A percentile compares a stretch with the other conserved stretches of the same genome.
Conservation (phyloP, 2,113 vertebrate species). For the Pterophyllum scalare region DNA sequence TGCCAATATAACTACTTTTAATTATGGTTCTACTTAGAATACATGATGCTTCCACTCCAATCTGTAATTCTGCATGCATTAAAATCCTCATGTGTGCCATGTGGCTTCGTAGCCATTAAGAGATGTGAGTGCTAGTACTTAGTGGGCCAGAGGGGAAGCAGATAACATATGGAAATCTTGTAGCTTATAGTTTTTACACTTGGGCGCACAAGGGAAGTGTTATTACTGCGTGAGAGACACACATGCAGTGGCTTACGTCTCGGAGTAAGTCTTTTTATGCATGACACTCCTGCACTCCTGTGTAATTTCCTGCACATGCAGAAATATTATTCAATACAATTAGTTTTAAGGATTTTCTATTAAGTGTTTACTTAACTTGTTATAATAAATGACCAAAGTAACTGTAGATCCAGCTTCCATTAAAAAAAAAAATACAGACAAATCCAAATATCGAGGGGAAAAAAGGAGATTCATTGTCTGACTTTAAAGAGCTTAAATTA, state of each 20-base stretch:
- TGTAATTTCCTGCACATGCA: not conserved
- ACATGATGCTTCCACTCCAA: too few species aligned
- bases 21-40: too few species aligned
- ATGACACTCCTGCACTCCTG: not conserved
- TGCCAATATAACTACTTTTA: too few species aligned
- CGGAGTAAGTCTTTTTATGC: not conserved
- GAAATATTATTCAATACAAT: not conserved
- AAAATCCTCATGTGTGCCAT: not conserved
- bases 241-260: not conserved
- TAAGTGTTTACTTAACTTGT: not conserved
- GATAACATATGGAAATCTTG: not conserved
- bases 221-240: not conserved
- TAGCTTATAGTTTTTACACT: not conserved
- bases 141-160: not conserved
- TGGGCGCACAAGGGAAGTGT: not conserved
- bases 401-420: conserved; percentile 2
- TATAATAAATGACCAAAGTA: conserved; percentile 26
- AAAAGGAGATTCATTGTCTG: conserved; percentile 4
- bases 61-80: too few species aligned
- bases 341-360: not conserved
- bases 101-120: not conserved
- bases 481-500: conserved; percentile 27
- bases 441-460: conserved; percentile 8
- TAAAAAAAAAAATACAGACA: conserved; percentile 19
- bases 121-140: not conserved